Conservation (phyloP, 2,797 vertebrate genomes). For the Manis crassicaudata region DNA sequence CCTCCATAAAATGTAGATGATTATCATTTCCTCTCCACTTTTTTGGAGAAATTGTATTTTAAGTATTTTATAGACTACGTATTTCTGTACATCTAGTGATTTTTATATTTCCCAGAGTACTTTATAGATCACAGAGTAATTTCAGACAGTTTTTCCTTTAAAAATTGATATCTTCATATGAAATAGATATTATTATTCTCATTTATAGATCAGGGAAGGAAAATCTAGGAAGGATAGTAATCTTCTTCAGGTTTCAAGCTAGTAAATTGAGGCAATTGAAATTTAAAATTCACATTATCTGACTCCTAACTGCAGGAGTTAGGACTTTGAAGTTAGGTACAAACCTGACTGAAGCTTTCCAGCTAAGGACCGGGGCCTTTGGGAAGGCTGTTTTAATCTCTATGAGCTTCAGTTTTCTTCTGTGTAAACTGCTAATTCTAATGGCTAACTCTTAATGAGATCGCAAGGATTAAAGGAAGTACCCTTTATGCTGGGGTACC, state of each 20-base stretch:
- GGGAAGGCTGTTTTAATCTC: background rate
- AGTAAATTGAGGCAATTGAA: background rate
- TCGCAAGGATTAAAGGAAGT: background rate
- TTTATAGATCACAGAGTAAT: background rate
- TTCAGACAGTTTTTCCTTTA: slow-evolving; percentile 3
- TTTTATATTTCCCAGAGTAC: background rate
- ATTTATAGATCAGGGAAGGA: background rate
- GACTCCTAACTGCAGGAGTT: background rate
- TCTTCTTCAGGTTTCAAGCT: background rate
- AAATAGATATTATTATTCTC: background rate
- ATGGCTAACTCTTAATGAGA: background rate
- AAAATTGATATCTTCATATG: background rate
- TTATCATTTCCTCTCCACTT: background rate
- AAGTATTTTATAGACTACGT: background rate
- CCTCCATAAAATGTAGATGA: background rate
- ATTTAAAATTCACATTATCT: background rate
- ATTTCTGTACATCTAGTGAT: slow-evolving; percentile 6
- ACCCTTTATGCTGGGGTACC: background rate
- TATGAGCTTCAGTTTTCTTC: background rate
- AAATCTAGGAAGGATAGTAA: background rate
- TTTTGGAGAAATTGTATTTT: background rate
- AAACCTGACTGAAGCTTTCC: background rate
- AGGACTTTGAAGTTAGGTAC: background rate
- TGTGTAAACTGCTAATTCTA: background rate
- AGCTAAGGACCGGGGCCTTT: background rate